A percentile compares a stretch with the other conserved stretches of the same genome.
phyloP scores from a whole-genome alignment of 1,140 invertebrate species.

The Notospermus geniculatus region DNA sequence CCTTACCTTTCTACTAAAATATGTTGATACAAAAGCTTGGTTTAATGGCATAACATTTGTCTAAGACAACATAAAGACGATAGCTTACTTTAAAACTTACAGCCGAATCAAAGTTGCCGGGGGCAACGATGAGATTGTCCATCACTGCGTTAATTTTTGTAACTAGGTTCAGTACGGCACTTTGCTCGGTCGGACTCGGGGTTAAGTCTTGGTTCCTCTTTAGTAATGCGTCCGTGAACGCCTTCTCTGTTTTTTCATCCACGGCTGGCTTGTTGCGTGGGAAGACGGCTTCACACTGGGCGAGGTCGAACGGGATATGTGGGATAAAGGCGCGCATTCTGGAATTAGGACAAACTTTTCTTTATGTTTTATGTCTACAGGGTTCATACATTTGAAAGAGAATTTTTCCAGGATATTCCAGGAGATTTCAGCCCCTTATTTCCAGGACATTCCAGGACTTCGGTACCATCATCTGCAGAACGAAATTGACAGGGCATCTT shows the following conservation, averaged over 20 bases:
- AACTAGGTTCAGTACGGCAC: constrained; percentile 85
- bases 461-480: too few relatives aligned
- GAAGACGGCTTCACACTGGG: constrained; percentile 80
- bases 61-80: constrained; percentile 11
- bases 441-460: too few relatives aligned
- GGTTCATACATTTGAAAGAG: too few relatives aligned
- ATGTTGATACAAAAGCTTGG: too few relatives aligned
- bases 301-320: constrained; percentile 86
- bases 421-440: too few relatives aligned
- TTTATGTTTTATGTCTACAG: too few relatives aligned
- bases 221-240: constrained; percentile 80
- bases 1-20: too few relatives aligned
- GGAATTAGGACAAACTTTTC: too few relatives aligned
- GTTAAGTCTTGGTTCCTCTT: constrained; percentile 89
- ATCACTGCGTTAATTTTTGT: constrained; percentile 89
- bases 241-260: constrained; percentile 79
- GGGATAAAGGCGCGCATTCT: constrained; percentile 59
- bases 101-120: constrained; percentile 90
- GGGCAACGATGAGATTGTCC: constrained; percentile 89
- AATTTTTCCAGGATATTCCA: too few relatives aligned
- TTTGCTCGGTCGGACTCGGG: constrained; percentile 84
- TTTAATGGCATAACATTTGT: too few relatives aligned
- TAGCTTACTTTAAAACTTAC: constrained; percentile 67
- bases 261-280: constrained; percentile 78
- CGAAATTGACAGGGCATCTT: too few relatives aligned